phyloP scores from a whole-genome alignment of 2,888 invertebrate genomes.

The Cistogaster globosa region DNA sequence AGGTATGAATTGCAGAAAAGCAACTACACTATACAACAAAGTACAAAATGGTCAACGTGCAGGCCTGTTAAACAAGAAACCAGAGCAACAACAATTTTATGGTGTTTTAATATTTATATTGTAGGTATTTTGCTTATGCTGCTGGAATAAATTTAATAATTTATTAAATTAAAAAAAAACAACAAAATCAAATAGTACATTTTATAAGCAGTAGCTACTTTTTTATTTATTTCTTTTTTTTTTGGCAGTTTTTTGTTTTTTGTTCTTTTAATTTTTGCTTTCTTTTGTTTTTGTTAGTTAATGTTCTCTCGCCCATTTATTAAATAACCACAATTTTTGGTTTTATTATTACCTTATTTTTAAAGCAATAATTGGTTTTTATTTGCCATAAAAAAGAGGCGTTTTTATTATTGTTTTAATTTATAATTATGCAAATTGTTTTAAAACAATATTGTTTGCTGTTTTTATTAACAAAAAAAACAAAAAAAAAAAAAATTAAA shows the following conservation, averaged over 20 bases:
- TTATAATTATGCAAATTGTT: constrained; percentile 69
- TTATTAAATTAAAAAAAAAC: constrained; percentile 1
- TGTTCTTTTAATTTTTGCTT: constrained; percentile 15
- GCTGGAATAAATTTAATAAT: constrained; percentile 37
- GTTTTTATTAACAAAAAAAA: constrained; percentile 19
- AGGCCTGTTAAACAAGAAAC: background rate
- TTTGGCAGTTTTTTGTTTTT: background rate
- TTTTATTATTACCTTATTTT: constrained; percentile 63
- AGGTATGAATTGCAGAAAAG: background rate
- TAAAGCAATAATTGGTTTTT: constrained; percentile 63
- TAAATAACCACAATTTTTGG: constrained; percentile 61
- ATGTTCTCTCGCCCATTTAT: constrained; percentile 30
- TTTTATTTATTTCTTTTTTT: background rate
- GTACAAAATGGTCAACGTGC: constrained; percentile 55
- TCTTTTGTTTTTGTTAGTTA: constrained; percentile 22
- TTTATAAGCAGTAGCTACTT: constrained; percentile 29
- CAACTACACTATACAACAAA: constrained; percentile 28
- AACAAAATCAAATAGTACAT: background rate
- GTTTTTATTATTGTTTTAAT: constrained; percentile 61
- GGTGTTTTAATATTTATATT: too few species aligned
- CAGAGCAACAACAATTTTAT: background rate
- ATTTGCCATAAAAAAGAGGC: constrained; percentile 55
- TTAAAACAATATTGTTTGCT: constrained; percentile 44
- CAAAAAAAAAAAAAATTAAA: background rate
- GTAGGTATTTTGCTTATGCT: background rate